These are phyloP conservation scores for Psilanteris sp. DNA, from an alignment of 1,140 invertebrate genomes.

Conservation along the genomic window DNA sequence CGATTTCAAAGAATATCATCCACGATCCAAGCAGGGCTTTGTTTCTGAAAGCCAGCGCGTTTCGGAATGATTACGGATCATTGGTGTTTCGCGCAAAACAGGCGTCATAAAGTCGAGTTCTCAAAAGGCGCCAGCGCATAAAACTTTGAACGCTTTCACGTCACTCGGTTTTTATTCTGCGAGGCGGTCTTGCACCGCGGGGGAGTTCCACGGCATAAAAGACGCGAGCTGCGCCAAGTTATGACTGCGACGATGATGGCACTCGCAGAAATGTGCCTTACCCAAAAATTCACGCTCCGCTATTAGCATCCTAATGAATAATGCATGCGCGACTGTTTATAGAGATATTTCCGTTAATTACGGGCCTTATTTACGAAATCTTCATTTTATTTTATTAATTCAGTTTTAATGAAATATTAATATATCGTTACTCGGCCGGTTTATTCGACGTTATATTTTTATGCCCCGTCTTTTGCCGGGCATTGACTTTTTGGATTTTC, in stretches of 20 bases:
- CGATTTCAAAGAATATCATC: too few relatives aligned
- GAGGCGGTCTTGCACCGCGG: conserved; percentile 55
- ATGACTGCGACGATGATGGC: conserved; percentile 59
- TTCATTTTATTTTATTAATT: conserved; percentile 62
- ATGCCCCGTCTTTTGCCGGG: conserved; percentile 37
- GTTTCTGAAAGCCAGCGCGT: too few relatives aligned
- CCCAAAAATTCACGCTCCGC: conserved; percentile 60
- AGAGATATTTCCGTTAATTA: conserved; percentile 64
- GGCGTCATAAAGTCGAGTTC: conserved; percentile 54
- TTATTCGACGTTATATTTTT: conserved; percentile 58
- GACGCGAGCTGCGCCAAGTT: conserved; percentile 61
- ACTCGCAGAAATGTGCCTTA: conserved; percentile 58
- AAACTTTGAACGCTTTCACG: conserved; percentile 57
- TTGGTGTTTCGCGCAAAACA: conserved; percentile 37
- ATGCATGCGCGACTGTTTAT: conserved; percentile 64
- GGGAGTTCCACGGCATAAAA: conserved; percentile 58
- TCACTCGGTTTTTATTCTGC: conserved; percentile 58
- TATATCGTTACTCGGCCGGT: conserved; percentile 49
- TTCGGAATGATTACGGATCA: conserved; percentile 44
- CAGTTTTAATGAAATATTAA: conserved; percentile 58
- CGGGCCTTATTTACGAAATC: conserved; percentile 59
- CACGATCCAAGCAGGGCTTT: too few relatives aligned
- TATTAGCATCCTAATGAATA: conserved; percentile 65
- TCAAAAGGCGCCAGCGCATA: conserved; percentile 59
- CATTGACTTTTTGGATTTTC: conserved; percentile 41